Evolutionary conservation across 2,888 invertebrate genomes (phyloP).

Genomic region (Hermodice carunculata): DNA sequence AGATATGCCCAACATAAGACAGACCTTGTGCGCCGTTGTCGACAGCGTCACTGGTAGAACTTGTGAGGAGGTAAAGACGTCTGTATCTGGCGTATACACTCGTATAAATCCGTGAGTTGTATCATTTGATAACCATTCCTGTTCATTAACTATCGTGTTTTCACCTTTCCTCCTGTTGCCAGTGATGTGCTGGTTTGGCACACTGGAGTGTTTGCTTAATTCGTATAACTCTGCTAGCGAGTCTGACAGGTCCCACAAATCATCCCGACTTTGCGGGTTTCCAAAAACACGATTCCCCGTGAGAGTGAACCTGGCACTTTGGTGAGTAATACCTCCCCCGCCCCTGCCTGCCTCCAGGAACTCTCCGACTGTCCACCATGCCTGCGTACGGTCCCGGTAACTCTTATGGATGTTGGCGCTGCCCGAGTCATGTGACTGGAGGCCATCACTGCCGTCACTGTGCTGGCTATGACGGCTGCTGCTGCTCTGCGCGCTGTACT

Average conservation of each 20-base stretch:
- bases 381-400: conserved; percentile 13
- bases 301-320: conserved; percentile 32
- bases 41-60: conserved; percentile 66
- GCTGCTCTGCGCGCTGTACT: conserved; percentile 9
- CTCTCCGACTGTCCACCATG: conserved; percentile 41
- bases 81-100: conserved; percentile 60
- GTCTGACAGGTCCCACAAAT: conserved; percentile 66
- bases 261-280: conserved; percentile 42
- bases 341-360: background rate
- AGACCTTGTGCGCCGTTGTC: conserved; percentile 66
- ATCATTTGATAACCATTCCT: conserved; percentile 60
- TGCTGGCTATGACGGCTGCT: background rate
- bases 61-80: conserved; percentile 48
- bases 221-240: conserved; percentile 62
- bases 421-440: conserved; percentile 1
- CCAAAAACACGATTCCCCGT: conserved; percentile 35
- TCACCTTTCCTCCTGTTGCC: conserved; percentile 26
- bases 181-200: conserved; percentile 11
- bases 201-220: conserved; percentile 19
- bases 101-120: conserved; percentile 66
- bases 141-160: background rate
- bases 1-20: conserved; percentile 61
- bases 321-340: conserved; percentile 39
- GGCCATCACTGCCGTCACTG: conserved; percentile 8
- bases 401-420: background rate